Percentiles rank a stretch among this genome's conserved stretches.
Conservation (phyloP, 2,888 invertebrate genomes). For the Rotaria magnacalcarata region DNA sequence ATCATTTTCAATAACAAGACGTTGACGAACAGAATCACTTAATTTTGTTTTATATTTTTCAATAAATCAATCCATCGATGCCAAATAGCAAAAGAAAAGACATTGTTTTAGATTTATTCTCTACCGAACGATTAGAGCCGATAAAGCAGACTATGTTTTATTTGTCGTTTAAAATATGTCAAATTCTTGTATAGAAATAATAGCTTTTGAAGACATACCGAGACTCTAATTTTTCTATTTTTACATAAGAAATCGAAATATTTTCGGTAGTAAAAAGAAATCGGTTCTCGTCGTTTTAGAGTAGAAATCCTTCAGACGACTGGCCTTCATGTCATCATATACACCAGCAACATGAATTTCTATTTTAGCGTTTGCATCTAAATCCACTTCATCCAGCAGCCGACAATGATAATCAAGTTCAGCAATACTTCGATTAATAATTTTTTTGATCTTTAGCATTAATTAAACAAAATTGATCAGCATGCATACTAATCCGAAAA, state of each 20-base stretch:
- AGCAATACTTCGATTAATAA: conserved; percentile 24
- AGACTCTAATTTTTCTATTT: too few species aligned
- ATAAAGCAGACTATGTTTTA: too few species aligned
- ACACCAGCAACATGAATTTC: conserved; percentile 10
- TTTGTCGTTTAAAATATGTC: too few species aligned
- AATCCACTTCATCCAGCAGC: not conserved
- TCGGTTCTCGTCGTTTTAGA: too few species aligned
- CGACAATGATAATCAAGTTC: conserved; percentile 19
- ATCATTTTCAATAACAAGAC: conserved; percentile 37
- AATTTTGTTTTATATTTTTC: not conserved
- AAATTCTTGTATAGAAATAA: too few species aligned
- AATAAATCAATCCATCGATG: conserved; percentile 20
- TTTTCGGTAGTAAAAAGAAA: too few species aligned
- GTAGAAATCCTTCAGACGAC: too few species aligned
- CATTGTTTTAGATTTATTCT: not conserved
- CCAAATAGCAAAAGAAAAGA: not conserved
- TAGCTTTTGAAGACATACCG: too few species aligned
- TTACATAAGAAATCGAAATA: too few species aligned
- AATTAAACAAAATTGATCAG: conserved; percentile 32
- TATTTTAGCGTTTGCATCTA: not conserved
- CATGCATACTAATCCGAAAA: conserved; percentile 8
- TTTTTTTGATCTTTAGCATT: not conserved
- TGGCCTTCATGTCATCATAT: not conserved
- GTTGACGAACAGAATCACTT: not conserved
- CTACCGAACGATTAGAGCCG: too few species aligned